A percentile compares a stretch with the other conserved stretches of the same genome.
Evolutionary conservation across 2,888 invertebrate species (phyloP).

Genomic region (Campoplex nolae): DNA sequence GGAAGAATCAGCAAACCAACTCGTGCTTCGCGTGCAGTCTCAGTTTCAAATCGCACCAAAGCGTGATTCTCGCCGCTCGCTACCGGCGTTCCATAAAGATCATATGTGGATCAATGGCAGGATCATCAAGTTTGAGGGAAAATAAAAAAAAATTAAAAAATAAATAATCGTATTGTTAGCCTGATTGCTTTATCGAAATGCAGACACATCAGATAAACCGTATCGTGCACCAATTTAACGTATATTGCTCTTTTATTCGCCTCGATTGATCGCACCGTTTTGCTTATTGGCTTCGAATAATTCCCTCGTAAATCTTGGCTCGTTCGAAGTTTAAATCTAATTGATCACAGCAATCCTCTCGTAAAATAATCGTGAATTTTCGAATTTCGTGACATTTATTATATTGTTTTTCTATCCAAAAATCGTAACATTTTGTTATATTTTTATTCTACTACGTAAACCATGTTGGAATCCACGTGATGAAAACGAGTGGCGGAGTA

Average conservation of each 20-base stretch:
- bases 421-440: background rate
- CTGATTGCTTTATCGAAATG: background rate
- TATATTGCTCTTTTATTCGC: background rate
- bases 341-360: background rate
- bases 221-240: background rate
- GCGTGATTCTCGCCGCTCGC: constrained; percentile 21
- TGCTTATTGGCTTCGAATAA: background rate
- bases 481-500: background rate
- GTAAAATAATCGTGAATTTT: background rate
- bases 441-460: background rate
- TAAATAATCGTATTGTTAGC: background rate
- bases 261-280: background rate
- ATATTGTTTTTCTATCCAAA: background rate
- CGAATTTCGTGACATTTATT: background rate
- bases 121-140: background rate
- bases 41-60: constrained; percentile 5
- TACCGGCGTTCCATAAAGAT: constrained; percentile 25
- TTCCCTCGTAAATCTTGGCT: background rate
- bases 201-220: background rate
- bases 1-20: background rate
- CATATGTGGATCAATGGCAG: background rate
- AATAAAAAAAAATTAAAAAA: background rate
- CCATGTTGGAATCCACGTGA: constrained; percentile 13
- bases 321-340: background rate
- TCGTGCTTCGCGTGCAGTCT: constrained; percentile 2